Evolutionary conservation across 2,888 invertebrate genomes (phyloP), one percentile per base, ranked within the genome.

Genomic region (Auanema sp.): DNA sequence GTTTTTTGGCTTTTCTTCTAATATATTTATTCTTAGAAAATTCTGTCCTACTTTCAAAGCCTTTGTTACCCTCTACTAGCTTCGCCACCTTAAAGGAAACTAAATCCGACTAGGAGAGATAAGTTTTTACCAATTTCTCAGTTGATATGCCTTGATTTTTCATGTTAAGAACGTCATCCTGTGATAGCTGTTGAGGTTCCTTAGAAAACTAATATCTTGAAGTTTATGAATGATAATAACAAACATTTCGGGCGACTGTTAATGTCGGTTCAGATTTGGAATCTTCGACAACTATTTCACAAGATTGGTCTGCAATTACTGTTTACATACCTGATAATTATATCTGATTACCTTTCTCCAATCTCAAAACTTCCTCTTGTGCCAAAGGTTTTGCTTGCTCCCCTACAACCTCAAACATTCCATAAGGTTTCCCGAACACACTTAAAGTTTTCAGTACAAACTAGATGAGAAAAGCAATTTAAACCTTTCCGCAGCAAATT

Each of bases 1-100:
- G 96, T 85, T 96, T 96, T 78, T 90, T 91, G 79, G 92, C 91
- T 84, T 98, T 98, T 84, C 96, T 60, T 23, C 64, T 63, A 49
- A 74, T 74, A 51, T 75, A 75, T 51, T 80, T 80, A 60, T 70
- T 72, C 62, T 81, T 75, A 10, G 79, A 71, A 61, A 65, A 76
- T 8, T 68, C 64, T 1, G 81, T 79, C 4, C 81, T 50, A 4
- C 68, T 66, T 23, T 64, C 64, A 62, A 80, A 81, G 14, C 71
- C 62, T 8, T 71, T 68, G 44, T 72, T 79, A 12, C 81, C 81
- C 52, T 76, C 69, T 42, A 80, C 76, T 21, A 81, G 67, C 57
- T 76, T 70, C 0, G 77, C 71, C 8, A 80, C 78, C 77, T 78
- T 40, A 44, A 60, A 21, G 6, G 18, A 16, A 47, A 47, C 6